Conservation (phyloP, 1,140 invertebrate genomes). For the Lasioglossum baleicum region DNA sequence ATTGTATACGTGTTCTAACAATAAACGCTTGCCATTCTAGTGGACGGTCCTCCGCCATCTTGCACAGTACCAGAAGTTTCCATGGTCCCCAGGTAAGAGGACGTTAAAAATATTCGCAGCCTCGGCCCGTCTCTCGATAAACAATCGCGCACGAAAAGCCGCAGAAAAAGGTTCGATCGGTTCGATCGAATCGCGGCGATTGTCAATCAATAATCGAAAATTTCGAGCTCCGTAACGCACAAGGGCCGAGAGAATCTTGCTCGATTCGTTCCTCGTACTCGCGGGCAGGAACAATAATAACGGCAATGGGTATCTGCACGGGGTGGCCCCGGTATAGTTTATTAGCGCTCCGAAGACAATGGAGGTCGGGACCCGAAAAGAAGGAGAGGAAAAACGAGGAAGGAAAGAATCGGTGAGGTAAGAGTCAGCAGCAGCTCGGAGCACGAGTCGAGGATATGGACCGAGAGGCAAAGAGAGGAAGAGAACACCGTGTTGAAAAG, state of each 20-base stretch:
- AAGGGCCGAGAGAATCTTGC: slow-evolving; percentile 33
- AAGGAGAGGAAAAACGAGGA: slow-evolving; percentile 70
- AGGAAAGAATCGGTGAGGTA: slow-evolving; percentile 66
- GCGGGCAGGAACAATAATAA: slow-evolving; percentile 76
- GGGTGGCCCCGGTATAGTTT: slow-evolving; percentile 76
- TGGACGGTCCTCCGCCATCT: too few relatives aligned
- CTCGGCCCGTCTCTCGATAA: not conserved
- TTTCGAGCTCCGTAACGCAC: slow-evolving; percentile 73
- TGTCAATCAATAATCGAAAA: slow-evolving; percentile 39
- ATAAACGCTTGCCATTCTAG: too few relatives aligned
- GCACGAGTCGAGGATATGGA: slow-evolving; percentile 52
- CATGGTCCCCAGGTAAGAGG: too few relatives aligned
- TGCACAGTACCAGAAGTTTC: too few relatives aligned
- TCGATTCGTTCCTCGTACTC: slow-evolving; percentile 63
- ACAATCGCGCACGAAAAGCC: not conserved
- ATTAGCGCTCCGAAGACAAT: slow-evolving; percentile 78
- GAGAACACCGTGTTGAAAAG: not conserved
- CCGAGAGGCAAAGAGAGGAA: slow-evolving; percentile 17
- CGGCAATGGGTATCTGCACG: slow-evolving; percentile 74
- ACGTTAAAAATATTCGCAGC: too few relatives aligned
- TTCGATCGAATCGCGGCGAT: not conserved
- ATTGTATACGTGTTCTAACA: too few relatives aligned
- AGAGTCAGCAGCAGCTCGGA: slow-evolving; percentile 60
- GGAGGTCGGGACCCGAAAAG: slow-evolving; percentile 78
- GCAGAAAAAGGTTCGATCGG: not conserved